Evolutionary conservation across 2,888 invertebrate genomes (phyloP), one percentile per base, ranked within the genome.

Genomic region (Drosophila bunnanda): DNA sequence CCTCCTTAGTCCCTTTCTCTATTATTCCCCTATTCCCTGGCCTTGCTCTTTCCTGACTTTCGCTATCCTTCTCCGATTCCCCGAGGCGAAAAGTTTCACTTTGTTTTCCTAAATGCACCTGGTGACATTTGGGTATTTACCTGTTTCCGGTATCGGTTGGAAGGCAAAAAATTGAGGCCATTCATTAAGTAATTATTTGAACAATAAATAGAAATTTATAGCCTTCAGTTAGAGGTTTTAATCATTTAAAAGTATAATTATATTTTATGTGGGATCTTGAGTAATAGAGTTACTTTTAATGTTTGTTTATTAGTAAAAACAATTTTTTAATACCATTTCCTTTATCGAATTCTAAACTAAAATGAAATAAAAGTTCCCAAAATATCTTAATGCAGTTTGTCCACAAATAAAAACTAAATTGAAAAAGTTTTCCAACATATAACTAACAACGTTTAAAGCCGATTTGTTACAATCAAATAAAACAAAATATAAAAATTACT

Each of bases 1-100:
- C 52, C 30, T 4, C 30, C 48, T 15, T 17, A 5, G 28, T 32
- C n/a, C 58, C 13, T 17, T 48, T 53, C 22, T 34, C 17, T 12
- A n/a, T 13, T 12, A 43, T 43, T 32, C 38, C 38, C 43, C 34
- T 4, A 43, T 43, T 43, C 68, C 68, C 55, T 50, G 22, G 54
- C 34, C 34, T 13, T 36, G 36, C 68, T 30, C 46, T 8, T n/a
- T 53, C 57, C 50, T 10, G 20, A 22, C 20, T 34, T 48, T 46
- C 17, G 30, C 20, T 12, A 13, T 13, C 8, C 39, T 38, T 34
- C 56, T 32, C 30, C 12, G 4, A 48, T 38, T 17, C 34, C 55
- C 25, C 15, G 15, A 10, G 48, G 65, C 60, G 52, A 69, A 75
- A 77, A 78, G 79, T 77, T 77, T 75, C 41, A 34, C 65, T 62